phyloP scores from a whole-genome alignment of 1,140 invertebrate genomes.

The Saxidomus purpurata region DNA sequence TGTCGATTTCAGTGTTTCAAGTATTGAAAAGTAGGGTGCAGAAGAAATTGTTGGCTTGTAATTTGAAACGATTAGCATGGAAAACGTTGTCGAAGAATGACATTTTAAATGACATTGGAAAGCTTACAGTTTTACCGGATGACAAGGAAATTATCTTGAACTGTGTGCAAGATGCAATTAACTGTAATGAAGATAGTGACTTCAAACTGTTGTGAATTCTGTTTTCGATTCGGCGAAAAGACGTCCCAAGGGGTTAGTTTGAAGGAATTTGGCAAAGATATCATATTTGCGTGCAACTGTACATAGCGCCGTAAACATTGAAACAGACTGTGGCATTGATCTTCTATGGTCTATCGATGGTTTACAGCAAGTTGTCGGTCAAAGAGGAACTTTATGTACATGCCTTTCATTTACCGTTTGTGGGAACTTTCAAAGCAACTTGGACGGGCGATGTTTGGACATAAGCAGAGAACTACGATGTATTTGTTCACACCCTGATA shows the following conservation, averaged over 20 bases:
- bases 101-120: slow-evolving; percentile 16
- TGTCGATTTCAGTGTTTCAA: neutral
- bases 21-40: neutral
- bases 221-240: slow-evolving; percentile 50
- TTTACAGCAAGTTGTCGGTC: slow-evolving; percentile 3
- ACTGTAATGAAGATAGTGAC: neutral
- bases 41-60: neutral
- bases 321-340: neutral
- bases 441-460: slow-evolving; percentile 19
- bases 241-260: neutral
- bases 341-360: slow-evolving; percentile 11
- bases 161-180: neutral
- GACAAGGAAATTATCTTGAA: neutral
- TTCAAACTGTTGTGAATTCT: neutral
- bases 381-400: neutral
- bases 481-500: neutral
- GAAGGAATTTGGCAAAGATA: neutral
- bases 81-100: slow-evolving; percentile 29
- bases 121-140: neutral
- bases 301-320: neutral
- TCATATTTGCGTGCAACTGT: slow-evolving; percentile 6
- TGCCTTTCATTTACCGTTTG: slow-evolving; percentile 16
- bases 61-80: too few species aligned
- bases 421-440: slow-evolving; percentile 3
- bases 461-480: neutral